These are phyloP conservation scores for Brachypalpus laphriformis DNA, from an alignment of 2,888 invertebrate species.

Conservation along the genomic window DNA sequence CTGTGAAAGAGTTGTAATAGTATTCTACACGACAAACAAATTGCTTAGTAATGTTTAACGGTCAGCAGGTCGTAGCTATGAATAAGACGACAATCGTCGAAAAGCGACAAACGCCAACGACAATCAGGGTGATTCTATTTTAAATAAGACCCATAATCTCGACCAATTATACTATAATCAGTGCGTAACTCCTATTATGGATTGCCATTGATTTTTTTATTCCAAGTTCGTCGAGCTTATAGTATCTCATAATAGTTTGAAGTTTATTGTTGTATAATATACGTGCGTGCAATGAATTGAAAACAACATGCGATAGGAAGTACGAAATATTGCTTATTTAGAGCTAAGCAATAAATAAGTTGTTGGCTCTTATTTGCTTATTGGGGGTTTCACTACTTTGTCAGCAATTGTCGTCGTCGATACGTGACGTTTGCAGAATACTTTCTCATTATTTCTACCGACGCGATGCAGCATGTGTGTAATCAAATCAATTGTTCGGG, in stretches of 20 bases:
- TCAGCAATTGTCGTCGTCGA: too few relatives aligned
- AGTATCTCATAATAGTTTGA: conserved; percentile 13
- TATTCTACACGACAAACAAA: too few relatives aligned
- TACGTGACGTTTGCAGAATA: too few relatives aligned
- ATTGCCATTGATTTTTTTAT: conserved; percentile 30
- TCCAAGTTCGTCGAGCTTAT: conserved; percentile 1
- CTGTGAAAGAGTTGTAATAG: too few relatives aligned
- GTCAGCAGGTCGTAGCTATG: too few relatives aligned
- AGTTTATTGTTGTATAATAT: conserved; percentile 39
- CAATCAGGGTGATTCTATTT: neutral
- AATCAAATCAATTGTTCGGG: neutral
- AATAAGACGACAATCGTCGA: too few relatives aligned
- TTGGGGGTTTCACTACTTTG: neutral
- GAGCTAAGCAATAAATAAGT: conserved; percentile 5
- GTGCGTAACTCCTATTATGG: conserved; percentile 14
- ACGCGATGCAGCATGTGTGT: neutral
- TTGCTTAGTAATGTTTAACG: too few relatives aligned
- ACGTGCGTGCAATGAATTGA: conserved; percentile 32
- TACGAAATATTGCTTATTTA: conserved; percentile 11
- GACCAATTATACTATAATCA: neutral
- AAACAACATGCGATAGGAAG: conserved; percentile 6
- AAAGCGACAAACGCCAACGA: too few relatives aligned
- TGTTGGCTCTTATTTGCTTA: neutral
- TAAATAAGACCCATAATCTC: neutral
- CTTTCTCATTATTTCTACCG: neutral